phyloP scores from a whole-genome alignment of 2,888 invertebrate species.

The Uloborus plumipes region DNA sequence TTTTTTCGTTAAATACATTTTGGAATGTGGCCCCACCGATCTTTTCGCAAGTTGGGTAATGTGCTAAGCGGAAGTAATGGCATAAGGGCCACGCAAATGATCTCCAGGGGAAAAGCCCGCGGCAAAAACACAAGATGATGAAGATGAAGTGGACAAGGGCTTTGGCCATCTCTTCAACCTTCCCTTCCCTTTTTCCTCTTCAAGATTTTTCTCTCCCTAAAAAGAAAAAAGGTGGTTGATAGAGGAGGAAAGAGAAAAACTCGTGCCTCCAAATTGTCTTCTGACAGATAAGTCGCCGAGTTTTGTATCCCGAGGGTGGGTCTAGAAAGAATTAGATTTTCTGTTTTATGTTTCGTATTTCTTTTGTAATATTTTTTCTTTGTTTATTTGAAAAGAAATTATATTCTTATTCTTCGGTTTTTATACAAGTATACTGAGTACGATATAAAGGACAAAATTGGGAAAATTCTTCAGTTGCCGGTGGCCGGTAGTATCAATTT shows the following conservation, averaged over 20 bases:
- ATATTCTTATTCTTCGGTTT: too few species aligned
- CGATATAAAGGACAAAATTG: too few species aligned
- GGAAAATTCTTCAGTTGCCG: too few species aligned
- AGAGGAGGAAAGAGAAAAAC: neutral
- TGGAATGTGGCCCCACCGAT: too few species aligned
- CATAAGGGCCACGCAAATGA: constrained; percentile 14
- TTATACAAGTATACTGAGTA: too few species aligned
- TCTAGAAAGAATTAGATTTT: constrained; percentile 6
- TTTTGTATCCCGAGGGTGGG: constrained; percentile 9
- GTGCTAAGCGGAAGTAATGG: constrained; percentile 39
- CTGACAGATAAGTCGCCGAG: constrained; percentile 42
- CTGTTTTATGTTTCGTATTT: too few species aligned
- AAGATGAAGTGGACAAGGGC: constrained; percentile 51
- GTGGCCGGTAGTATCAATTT: too few species aligned
- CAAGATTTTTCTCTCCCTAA: neutral
- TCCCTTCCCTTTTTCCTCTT: neutral
- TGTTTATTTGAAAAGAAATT: neutral
- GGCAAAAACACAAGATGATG: constrained; percentile 43
- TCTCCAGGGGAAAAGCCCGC: constrained; percentile 20
- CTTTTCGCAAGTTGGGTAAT: neutral
- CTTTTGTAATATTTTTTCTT: too few species aligned
- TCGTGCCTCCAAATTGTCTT: constrained; percentile 30
- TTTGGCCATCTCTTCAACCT: constrained; percentile 8
- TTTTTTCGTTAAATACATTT: too few species aligned
- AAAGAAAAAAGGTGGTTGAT: too few species aligned